Conservation (phyloP, 1,140 invertebrate genomes). For the Pemphigus obesinymphae region DNA sequence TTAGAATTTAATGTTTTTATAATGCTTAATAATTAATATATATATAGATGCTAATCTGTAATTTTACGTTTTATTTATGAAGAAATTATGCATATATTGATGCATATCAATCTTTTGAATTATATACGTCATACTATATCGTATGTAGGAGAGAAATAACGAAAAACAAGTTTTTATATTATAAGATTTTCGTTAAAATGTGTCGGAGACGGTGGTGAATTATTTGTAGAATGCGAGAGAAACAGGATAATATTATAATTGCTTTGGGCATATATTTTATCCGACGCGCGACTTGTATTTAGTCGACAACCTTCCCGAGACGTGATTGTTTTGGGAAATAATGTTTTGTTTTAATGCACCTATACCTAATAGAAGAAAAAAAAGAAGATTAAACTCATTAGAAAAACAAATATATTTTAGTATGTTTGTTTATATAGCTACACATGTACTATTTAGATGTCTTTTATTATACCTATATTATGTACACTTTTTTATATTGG, state of each 20-base stretch:
- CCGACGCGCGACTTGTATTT: background rate
- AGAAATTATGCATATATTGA: too few species aligned
- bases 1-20: too few species aligned
- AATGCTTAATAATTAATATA: too few species aligned
- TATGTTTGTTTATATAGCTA: background rate
- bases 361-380: background rate
- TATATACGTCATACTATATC: background rate
- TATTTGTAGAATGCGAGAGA: background rate
- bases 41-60: background rate
- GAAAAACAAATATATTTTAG: background rate
- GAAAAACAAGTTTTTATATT: background rate
- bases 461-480: too few species aligned
- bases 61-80: too few species aligned
- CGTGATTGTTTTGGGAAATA: slow-evolving; percentile 19
- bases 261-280: background rate
- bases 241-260: slow-evolving; percentile 24
- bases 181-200: background rate
- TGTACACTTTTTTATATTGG: too few species aligned
- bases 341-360: background rate
- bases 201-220: background rate
- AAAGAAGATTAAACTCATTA: background rate
- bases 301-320: slow-evolving; percentile 11
- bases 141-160: background rate
- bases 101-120: too few species aligned
- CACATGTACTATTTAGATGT: too few species aligned